These are phyloP conservation scores for Glomeris marginata DNA, from an alignment of 2,888 invertebrate species.

Conservation along the genomic window DNA sequence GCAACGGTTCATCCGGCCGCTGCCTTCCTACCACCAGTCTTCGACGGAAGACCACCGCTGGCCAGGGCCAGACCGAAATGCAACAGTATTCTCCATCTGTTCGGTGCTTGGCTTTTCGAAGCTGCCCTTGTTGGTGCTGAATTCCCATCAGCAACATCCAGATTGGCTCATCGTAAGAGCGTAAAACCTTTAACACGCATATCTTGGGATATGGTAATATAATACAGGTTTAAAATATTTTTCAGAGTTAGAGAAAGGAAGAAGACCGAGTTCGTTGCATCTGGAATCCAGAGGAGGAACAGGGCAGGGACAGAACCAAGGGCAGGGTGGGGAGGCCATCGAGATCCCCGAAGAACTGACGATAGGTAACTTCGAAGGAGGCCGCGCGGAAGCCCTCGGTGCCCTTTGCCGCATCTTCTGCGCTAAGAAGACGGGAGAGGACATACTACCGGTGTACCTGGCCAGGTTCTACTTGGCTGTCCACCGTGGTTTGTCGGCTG, in stretches of 20 bases:
- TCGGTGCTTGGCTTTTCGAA: constrained; percentile 94
- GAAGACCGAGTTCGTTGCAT: constrained; percentile 24
- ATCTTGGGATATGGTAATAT: not conserved
- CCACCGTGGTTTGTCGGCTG: constrained; percentile 63
- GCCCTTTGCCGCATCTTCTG: constrained; percentile 90
- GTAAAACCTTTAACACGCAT: too few species aligned
- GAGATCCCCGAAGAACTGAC: constrained; percentile 20
- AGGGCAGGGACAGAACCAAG: constrained; percentile 16
- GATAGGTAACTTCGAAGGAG: constrained; percentile 35
- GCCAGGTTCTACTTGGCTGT: constrained; percentile 86
- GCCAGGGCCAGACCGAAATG: constrained; percentile 58
- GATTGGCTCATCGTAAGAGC: not conserved
- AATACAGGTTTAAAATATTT: constrained; percentile 6
- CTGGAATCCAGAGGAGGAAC: constrained; percentile 25
- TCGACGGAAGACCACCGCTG: constrained; percentile 21
- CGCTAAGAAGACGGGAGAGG: constrained; percentile 86
- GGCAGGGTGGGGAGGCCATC: constrained; percentile 7
- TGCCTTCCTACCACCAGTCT: constrained; percentile 11
- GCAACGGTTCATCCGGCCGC: not conserved
- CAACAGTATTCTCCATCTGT: constrained; percentile 86
- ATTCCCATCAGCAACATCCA: constrained; percentile 15
- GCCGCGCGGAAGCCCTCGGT: constrained; percentile 88
- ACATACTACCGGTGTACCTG: constrained; percentile 77
- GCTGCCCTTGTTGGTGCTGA: constrained; percentile 81
- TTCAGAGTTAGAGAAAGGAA: constrained; percentile 14